phyloP scores from a whole-genome alignment of 2,113 vertebrate genomes.

The Amphilophus citrinellus region DNA sequence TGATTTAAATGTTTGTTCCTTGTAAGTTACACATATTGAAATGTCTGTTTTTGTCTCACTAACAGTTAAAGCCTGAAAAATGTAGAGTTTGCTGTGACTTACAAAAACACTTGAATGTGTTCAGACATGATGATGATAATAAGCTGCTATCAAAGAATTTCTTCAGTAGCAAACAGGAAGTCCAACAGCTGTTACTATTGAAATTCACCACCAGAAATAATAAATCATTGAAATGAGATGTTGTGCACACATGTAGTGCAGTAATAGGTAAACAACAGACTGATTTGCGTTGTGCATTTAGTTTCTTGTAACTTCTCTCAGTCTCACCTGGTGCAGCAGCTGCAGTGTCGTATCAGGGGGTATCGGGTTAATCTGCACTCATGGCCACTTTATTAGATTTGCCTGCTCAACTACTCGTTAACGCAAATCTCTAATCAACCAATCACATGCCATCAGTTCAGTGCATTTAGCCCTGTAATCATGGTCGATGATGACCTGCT shows the following conservation, averaged over 20 bases:
- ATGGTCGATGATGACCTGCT: neutral
- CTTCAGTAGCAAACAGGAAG: neutral
- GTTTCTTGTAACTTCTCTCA: no score
- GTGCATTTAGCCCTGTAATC: neutral
- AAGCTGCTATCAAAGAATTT: neutral
- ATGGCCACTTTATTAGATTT: no score
- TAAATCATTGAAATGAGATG: neutral
- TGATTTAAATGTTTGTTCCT: no score
- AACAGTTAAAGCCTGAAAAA: rapidly evolving
- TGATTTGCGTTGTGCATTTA: no score
- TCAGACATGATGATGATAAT: neutral
- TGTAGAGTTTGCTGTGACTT: no score
- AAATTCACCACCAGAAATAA: rapidly evolving
- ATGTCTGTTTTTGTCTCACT: neutral
- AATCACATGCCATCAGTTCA: neutral
- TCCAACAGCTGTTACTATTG: neutral
- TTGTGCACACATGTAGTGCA: neutral
- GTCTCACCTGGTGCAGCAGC: no score
- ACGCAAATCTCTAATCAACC: no score
- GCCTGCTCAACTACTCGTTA: no score
- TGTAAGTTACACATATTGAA: no score
- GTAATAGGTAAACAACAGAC: neutral
- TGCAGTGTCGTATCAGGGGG: no score
- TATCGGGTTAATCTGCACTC: no score
- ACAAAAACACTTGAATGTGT: neutral